These are phyloP conservation scores for Omphaloscelis lunosa DNA, from an alignment of 2,888 invertebrate species.

Conservation along the genomic window DNA sequence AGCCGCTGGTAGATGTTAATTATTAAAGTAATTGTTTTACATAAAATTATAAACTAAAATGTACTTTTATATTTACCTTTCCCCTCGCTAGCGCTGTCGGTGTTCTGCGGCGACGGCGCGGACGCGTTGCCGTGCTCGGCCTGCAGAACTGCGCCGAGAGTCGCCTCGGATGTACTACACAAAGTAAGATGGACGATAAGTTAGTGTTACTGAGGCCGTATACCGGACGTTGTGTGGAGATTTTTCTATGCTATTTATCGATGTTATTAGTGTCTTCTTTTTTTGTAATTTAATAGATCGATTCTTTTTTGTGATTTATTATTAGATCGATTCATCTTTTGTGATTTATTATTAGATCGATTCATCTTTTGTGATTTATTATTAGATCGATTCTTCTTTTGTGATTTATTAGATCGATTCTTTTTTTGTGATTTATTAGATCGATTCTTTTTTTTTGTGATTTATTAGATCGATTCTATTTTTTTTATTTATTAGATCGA, in stretches of 20 bases:
- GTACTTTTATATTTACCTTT: slow-evolving; percentile 74
- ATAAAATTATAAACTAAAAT: too few relatives aligned
- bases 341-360: too few relatives aligned
- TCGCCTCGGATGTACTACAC: slow-evolving; percentile 81
- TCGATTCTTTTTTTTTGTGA: not conserved
- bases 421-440: not conserved
- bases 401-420: not conserved
- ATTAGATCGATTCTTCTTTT: too few relatives aligned
- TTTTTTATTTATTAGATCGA: not conserved
- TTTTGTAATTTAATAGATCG: not conserved
- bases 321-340: not conserved
- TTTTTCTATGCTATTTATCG: too few relatives aligned
- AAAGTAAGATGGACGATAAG: not conserved
- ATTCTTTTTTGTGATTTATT: not conserved
- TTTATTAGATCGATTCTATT: too few relatives aligned
- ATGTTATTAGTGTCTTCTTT: too few relatives aligned
- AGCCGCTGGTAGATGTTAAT: too few relatives aligned
- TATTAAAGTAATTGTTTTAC: too few relatives aligned
- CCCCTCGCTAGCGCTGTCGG: slow-evolving; percentile 75
- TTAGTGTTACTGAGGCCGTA: not conserved
- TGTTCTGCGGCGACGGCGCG: slow-evolving; percentile 80
- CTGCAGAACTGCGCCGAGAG: slow-evolving; percentile 83
- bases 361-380: not conserved
- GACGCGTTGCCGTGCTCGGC: slow-evolving; percentile 84
- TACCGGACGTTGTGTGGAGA: too few relatives aligned